Evolutionary conservation across 2,797 vertebrate species (phyloP).

Genomic region (Luscinia megarhynchos): DNA sequence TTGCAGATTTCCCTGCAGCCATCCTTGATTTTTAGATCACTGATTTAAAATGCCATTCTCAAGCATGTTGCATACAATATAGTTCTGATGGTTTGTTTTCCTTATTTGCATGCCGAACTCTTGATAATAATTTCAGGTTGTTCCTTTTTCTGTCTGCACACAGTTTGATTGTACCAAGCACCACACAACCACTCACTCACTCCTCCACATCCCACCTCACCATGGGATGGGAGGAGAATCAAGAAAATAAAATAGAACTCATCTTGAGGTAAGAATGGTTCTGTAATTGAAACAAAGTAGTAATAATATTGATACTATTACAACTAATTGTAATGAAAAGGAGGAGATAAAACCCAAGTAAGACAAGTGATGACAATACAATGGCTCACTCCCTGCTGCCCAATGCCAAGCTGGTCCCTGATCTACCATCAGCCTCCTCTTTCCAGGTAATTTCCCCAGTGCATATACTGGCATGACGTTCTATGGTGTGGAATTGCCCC

Average conservation of each 20-base stretch:
- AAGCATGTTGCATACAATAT: neutral
- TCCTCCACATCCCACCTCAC: neutral
- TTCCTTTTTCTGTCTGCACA: neutral
- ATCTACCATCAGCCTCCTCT: neutral
- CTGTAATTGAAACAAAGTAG: neutral
- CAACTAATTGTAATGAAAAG: neutral
- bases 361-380: neutral
- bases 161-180: neutral
- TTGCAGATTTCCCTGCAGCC: neutral
- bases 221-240: neutral
- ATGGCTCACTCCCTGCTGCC: neutral
- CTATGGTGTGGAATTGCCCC: neutral
- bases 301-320: neutral
- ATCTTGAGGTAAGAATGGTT: neutral
- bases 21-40: neutral
- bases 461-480: rapidly evolving
- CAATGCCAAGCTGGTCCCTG: neutral
- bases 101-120: neutral
- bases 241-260: neutral
- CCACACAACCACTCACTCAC: neutral
- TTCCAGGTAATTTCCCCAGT: neutral
- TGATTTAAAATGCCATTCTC: neutral
- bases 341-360: neutral
- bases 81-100: neutral
- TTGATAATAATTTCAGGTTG: neutral